Conservation (phyloP, 2,113 vertebrate species). For the Otus sunia region DNA sequence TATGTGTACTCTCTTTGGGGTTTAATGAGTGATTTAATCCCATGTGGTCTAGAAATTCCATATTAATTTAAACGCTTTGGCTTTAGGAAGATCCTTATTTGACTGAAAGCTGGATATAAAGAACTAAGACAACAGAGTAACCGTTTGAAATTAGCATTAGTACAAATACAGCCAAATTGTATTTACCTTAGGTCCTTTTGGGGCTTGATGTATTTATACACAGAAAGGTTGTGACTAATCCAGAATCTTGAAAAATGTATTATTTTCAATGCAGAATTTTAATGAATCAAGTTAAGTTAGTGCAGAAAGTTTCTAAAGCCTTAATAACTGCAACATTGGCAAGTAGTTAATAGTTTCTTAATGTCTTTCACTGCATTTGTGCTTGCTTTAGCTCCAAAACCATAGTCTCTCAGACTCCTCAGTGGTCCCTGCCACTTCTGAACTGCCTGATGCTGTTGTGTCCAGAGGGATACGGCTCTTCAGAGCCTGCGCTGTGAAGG, state of each 20-base stretch:
- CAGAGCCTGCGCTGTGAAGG: background rate
- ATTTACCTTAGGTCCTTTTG: background rate
- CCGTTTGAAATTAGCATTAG: background rate
- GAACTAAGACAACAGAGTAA: background rate
- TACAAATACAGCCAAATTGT: background rate
- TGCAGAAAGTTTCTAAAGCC: background rate
- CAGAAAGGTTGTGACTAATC: background rate
- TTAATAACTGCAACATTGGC: background rate
- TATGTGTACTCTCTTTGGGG: background rate
- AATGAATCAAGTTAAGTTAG: background rate
- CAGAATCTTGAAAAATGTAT: background rate
- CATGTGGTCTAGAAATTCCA: background rate
- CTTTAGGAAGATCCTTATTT: background rate
- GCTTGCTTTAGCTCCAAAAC: background rate
- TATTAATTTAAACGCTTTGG: background rate
- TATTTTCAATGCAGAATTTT: background rate
- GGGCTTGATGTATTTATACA: background rate
- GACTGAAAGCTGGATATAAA: background rate
- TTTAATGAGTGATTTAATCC: background rate
- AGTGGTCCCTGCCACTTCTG: background rate
- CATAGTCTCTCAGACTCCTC: rapidly evolving
- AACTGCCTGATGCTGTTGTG: no score
- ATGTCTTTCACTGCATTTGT: background rate
- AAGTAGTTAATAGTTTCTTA: background rate
- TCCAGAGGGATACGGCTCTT: rapidly evolving